These are phyloP conservation scores for Chlorops oryzae DNA, from an alignment of 1,140 invertebrate species.

Conservation along the genomic window DNA sequence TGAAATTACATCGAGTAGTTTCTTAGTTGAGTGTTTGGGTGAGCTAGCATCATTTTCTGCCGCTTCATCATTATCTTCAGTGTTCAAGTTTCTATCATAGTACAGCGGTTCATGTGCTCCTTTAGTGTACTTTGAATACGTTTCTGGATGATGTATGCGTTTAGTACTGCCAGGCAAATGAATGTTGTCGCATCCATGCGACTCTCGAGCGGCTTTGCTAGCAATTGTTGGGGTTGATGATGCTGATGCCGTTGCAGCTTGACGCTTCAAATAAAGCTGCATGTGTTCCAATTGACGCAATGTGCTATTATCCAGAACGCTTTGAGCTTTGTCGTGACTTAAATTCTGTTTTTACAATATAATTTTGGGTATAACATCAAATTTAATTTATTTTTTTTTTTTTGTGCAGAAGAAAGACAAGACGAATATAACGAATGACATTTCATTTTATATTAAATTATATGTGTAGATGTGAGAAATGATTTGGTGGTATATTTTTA, in stretches of 20 bases:
- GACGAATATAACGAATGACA: too few relatives aligned
- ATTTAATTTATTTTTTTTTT: too few relatives aligned
- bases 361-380: too few relatives aligned
- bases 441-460: too few relatives aligned
- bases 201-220: neutral
- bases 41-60: conserved; percentile 22
- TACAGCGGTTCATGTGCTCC: conserved; percentile 35
- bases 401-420: too few relatives aligned
- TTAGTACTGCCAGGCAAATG: neutral
- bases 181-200: too few relatives aligned
- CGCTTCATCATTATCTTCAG: conserved; percentile 38
- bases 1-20: conserved; percentile 58
- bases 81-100: conserved; percentile 24
- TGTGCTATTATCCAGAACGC: conserved; percentile 40
- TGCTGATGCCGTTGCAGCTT: conserved; percentile 23
- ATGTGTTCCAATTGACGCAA: conserved; percentile 57
- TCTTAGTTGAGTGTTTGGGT: conserved; percentile 51
- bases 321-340: conserved; percentile 35
- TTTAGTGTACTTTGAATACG: conserved; percentile 33
- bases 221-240: conserved; percentile 3
- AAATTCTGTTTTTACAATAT: conserved; percentile 22
- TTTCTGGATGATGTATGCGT: conserved; percentile 13
- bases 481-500: too few relatives aligned
- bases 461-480: too few relatives aligned
- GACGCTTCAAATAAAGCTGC: conserved; percentile 55